Evolutionary conservation across 2,797 vertebrate species (phyloP), one percentile per base, ranked within the genome.

Genomic region (Heterohyrax brucei): DNA sequence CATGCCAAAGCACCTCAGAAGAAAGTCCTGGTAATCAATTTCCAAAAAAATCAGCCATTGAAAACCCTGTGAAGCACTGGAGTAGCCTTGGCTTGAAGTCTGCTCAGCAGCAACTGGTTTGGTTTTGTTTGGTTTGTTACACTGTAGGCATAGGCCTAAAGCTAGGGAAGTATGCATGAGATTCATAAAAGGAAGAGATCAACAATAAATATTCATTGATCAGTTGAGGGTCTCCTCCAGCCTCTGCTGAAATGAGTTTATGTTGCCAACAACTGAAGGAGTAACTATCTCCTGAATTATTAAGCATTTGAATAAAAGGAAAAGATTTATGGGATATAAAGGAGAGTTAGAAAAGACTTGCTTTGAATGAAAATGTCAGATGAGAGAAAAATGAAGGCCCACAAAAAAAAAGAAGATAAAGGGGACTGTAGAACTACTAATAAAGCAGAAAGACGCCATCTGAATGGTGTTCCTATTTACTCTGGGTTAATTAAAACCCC

Each of bases 271-370:
- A 77, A 78, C 19, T 87, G 64, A 68, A 78, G 10, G n/a, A 85
- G 46, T 78, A 68, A 61, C 94, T 81, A 73, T 53, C 39, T 86
- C 70, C 53, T 33, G 53, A 88, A 91, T 95, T 87, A 90, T 81
- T 89, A 97, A 93, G 64, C 61, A 93, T 89, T 80, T 96, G 70
- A 91, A 82, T 90, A 80, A 66, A 96, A 89, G 24, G 88, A 82
- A 96, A 92, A 30, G 48, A 21, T 96, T 77, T 93, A 61, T 59
- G n/a, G 68, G 30, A 28, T 48, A 76, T 64, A 62, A 89, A 64
- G 78, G 59, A 87, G 46, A 78, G 9, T 92, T 87, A 83, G 46
- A 83, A 94, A 77, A 95, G n/a, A 82, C 93, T 91, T 93, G 89
- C 79, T 94, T 48, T 59, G 68, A 95, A 73, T 91, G 30, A 82